A percentile compares a stretch with the other conserved stretches of the same genome.
Evolutionary conservation across 2,888 invertebrate species (phyloP).

Genomic region (Microplitis deprimator): DNA sequence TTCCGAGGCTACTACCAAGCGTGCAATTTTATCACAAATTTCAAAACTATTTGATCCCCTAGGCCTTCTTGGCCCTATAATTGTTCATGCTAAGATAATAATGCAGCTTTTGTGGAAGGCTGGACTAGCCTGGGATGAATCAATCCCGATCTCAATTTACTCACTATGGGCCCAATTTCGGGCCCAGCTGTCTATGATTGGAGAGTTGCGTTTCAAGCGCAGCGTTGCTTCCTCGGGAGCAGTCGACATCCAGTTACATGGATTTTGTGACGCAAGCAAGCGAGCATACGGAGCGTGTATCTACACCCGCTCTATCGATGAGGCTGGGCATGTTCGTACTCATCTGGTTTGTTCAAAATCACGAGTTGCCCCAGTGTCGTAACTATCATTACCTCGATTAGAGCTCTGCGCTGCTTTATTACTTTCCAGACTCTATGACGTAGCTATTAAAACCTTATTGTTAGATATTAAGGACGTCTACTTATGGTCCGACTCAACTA

Average conservation of each 20-base stretch:
- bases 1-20: too few relatives aligned
- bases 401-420: slow-evolving; percentile 38
- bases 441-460: neutral
- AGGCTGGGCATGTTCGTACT: neutral
- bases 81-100: too few relatives aligned
- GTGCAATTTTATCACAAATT: too few relatives aligned
- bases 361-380: slow-evolving; percentile 42
- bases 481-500: neutral
- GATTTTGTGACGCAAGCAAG: slow-evolving; percentile 54
- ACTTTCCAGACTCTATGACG: slow-evolving; percentile 9
- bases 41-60: too few relatives aligned
- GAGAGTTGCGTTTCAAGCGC: slow-evolving; percentile 24
- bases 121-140: too few relatives aligned
- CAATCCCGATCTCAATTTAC: too few relatives aligned
- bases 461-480: neutral
- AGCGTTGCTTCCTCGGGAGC: neutral
- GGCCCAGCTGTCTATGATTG: slow-evolving; percentile 26
- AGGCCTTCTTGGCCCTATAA: too few relatives aligned
- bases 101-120: too few relatives aligned
- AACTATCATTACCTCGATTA: slow-evolving; percentile 41
- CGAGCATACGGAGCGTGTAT: slow-evolving; percentile 52
- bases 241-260: slow-evolving; percentile 37
- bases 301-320: slow-evolving; percentile 15
- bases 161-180: too few relatives aligned
- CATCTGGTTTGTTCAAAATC: slow-evolving; percentile 47